A percentile compares a stretch with the other conserved stretches of the same genome.
Evolutionary conservation across 2,113 vertebrate species (phyloP).

Genomic region (Piaya cayana): DNA sequence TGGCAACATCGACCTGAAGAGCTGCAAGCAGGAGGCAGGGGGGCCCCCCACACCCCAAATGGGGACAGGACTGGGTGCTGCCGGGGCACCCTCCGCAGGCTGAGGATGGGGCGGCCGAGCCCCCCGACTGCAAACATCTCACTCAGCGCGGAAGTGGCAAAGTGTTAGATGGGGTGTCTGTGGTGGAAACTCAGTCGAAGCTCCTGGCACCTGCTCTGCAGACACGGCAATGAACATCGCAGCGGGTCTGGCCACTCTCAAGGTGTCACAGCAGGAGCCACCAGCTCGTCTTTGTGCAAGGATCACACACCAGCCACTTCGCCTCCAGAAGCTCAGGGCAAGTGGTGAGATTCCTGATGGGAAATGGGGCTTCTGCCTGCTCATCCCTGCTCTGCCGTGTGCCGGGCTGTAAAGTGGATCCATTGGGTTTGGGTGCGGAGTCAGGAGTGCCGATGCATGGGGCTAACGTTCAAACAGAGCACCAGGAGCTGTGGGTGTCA

Average conservation of each 20-base stretch:
- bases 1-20: conserved; percentile 58
- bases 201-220: background rate
- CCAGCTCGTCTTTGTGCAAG: background rate
- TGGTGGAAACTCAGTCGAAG: rapidly evolving
- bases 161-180: background rate
- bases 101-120: background rate
- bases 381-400: background rate
- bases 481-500: background rate
- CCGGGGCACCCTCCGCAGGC: background rate
- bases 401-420: rapidly evolving
- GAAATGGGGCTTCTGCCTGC: background rate
- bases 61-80: background rate
- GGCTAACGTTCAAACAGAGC: background rate
- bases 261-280: rapidly evolving
- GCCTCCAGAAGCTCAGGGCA: rapidly evolving
- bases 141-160: rapidly evolving
- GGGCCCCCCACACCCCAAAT: background rate
- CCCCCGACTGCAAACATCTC: background rate
- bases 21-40: background rate
- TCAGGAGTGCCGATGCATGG: rapidly evolving
- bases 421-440: rapidly evolving
- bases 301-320: background rate
- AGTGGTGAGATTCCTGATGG: rapidly evolving
- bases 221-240: background rate
- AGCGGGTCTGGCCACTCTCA: background rate